Conservation (phyloP, 2,888 invertebrate species). For the Trisateles emortualis region DNA sequence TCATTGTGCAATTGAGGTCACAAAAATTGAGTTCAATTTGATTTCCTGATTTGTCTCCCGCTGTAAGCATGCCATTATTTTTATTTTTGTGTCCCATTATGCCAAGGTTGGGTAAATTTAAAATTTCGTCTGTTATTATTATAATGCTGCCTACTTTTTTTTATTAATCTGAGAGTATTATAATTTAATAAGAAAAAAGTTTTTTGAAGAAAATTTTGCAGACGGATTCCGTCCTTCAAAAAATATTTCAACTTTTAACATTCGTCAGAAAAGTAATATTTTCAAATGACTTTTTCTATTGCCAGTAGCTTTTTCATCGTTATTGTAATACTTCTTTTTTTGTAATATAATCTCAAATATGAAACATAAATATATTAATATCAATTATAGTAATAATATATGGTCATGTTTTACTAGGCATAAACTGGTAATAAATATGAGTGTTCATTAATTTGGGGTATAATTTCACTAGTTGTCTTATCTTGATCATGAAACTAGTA, state of each 20-base stretch:
- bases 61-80: slow-evolving; percentile 8
- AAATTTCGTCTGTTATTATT: not conserved
- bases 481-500: too few relatives aligned
- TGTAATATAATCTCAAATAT: too few relatives aligned
- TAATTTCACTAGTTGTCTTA: too few relatives aligned
- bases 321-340: too few relatives aligned
- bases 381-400: too few relatives aligned
- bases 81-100: slow-evolving; percentile 13
- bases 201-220: not conserved
- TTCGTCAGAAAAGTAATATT: not conserved
- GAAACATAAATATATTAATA: too few relatives aligned
- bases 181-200: not conserved
- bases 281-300: not conserved
- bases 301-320: too few relatives aligned
- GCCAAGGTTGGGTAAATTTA: not conserved
- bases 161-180: not conserved
- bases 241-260: not conserved
- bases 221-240: not conserved
- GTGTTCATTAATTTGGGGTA: too few relatives aligned
- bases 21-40: slow-evolving; percentile 22
- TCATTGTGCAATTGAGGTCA: slow-evolving; percentile 24
- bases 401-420: too few relatives aligned
- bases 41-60: slow-evolving; percentile 19
- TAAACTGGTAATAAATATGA: too few relatives aligned
- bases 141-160: not conserved